Conservation (phyloP, 1,140 invertebrate species). For the Eupeodes corollae region DNA sequence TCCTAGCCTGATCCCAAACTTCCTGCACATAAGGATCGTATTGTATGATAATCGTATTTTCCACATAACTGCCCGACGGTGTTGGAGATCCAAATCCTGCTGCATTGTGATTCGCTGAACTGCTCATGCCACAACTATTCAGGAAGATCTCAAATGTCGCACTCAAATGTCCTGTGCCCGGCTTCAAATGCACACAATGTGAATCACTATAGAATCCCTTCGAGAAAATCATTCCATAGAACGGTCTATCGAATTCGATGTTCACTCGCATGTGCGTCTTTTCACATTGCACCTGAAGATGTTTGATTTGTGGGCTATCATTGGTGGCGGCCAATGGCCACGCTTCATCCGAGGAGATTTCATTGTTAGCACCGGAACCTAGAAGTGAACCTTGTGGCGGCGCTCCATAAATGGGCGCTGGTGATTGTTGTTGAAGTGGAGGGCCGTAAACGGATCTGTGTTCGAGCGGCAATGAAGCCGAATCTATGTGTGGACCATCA, state of each 20-base stretch:
- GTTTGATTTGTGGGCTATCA: slow-evolving; percentile 83
- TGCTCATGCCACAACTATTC: slow-evolving; percentile 83
- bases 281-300: slow-evolving; percentile 87
- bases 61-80: slow-evolving; percentile 81
- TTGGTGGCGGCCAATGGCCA: slow-evolving; percentile 63
- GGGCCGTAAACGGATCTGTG: slow-evolving; percentile 63
- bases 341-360: slow-evolving; percentile 42
- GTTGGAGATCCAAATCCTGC: slow-evolving; percentile 69
- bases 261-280: slow-evolving; percentile 91
- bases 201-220: slow-evolving; percentile 84
- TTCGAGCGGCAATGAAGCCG: slow-evolving; percentile 64
- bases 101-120: slow-evolving; percentile 72
- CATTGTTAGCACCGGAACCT: slow-evolving; percentile 31
- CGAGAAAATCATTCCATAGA: slow-evolving; percentile 93
- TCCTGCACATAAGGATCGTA: slow-evolving; percentile 92
- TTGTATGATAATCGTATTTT: slow-evolving; percentile 91
- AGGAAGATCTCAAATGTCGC: slow-evolving; percentile 87
- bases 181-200: slow-evolving; percentile 82
- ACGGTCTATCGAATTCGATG: slow-evolving; percentile 87
- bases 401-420: slow-evolving; percentile 45
- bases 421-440: slow-evolving; percentile 37
- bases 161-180: slow-evolving; percentile 76
- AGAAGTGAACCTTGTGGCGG: slow-evolving; percentile 40
- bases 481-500: slow-evolving; percentile 63
- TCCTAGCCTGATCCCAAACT: slow-evolving; percentile 76